Conservation (phyloP, 2,888 invertebrate species). For the Fragum sueziense region DNA sequence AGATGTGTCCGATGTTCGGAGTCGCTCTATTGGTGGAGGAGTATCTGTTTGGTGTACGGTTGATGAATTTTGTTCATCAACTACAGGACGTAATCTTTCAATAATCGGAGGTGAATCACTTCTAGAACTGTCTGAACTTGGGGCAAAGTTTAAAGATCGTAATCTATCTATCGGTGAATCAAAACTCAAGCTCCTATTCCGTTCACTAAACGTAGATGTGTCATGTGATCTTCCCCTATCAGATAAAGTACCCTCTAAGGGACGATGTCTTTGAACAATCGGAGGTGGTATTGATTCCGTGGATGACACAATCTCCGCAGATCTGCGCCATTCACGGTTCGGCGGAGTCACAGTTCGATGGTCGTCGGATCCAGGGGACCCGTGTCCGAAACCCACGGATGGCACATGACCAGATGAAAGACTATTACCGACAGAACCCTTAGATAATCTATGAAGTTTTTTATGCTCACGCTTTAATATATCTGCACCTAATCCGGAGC, state of each 20-base stretch:
- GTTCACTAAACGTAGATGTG: conserved; percentile 20
- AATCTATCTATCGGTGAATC: conserved; percentile 57
- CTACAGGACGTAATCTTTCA: conserved; percentile 21
- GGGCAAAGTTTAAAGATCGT: conserved; percentile 53
- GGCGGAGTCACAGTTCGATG: conserved; percentile 46
- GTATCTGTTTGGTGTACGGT: conserved; percentile 10
- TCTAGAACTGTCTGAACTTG: conserved; percentile 19
- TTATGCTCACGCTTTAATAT: conserved; percentile 57
- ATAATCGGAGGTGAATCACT: conserved; percentile 24
- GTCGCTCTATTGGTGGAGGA: conserved; percentile 48
- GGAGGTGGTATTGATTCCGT: conserved; percentile 44
- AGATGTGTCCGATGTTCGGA: conserved; percentile 21
- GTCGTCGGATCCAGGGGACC: conserved; percentile 12
- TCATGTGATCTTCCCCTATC: conserved; percentile 26
- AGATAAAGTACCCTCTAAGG: conserved; percentile 34
- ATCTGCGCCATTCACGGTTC: conserved; percentile 49
- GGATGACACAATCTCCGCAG: conserved; percentile 40
- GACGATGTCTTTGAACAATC: conserved; percentile 52
- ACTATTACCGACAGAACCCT: conserved; percentile 48
- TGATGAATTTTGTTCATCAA: not conserved
- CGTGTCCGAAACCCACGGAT: not conserved
- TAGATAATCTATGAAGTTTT: conserved; percentile 47
- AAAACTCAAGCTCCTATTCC: conserved; percentile 49
- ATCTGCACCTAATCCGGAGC: conserved; percentile 42
- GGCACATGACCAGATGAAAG: conserved; percentile 50